A percentile compares a stretch with the other conserved stretches of the same genome.
phyloP scores from a whole-genome alignment of 2,888 invertebrate species.

The Nemoura dubitans region DNA sequence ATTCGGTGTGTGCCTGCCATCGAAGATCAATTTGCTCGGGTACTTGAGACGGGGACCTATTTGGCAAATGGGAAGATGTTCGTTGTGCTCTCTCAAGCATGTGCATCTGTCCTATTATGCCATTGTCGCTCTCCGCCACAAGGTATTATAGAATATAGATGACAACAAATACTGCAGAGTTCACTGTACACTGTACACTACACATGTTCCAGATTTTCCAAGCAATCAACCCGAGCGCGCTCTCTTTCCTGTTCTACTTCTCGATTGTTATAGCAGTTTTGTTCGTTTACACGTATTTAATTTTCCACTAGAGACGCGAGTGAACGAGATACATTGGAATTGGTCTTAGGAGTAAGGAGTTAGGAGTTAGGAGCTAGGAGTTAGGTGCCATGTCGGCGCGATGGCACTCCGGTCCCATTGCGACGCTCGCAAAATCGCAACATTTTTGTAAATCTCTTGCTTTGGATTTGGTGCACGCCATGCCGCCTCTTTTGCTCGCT shows the following conservation, averaged over 20 bases:
- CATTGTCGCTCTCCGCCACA: background rate
- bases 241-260: background rate
- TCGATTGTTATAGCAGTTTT: background rate
- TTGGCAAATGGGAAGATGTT: background rate
- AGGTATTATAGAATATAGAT: no score
- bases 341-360: background rate
- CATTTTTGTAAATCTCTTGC: background rate
- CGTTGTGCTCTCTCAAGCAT: background rate
- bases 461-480: background rate
- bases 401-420: background rate
- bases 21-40: background rate
- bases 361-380: no score
- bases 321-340: background rate
- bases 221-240: background rate
- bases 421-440: background rate
- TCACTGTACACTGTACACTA: background rate
- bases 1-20: background rate
- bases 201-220: background rate
- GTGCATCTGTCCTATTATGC: background rate
- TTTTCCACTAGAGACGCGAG: background rate
- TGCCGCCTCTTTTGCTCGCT: background rate
- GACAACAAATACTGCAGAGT: no score
- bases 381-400: no score
- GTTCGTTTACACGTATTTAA: slow-evolving; percentile 7
- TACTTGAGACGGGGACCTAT: background rate